phyloP scores from a whole-genome alignment of 2,888 invertebrate genomes.

The Hypolimnas misippus region DNA sequence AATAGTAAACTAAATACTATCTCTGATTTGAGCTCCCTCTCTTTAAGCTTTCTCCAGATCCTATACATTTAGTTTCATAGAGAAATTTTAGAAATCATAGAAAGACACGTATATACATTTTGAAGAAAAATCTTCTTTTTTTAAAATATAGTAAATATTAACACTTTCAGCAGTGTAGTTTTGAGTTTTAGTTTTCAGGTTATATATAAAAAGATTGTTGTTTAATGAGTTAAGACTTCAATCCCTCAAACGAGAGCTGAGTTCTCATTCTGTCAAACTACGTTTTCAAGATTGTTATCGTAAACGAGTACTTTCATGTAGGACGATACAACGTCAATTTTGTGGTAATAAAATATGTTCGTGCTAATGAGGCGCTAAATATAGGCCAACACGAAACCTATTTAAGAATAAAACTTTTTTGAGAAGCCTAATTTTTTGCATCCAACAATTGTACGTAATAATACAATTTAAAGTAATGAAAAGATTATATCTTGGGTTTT shows the following conservation, averaged over 20 bases:
- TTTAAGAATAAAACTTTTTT: neutral
- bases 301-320: conserved; percentile 29
- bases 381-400: conserved; percentile 9
- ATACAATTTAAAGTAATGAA: too few relatives aligned
- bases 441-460: neutral
- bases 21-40: too few relatives aligned
- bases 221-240: conserved; percentile 3
- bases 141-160: too few relatives aligned
- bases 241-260: neutral
- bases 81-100: too few relatives aligned
- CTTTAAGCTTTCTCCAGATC: too few relatives aligned
- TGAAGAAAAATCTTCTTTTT: too few relatives aligned
- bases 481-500: too few relatives aligned
- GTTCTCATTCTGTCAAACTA: conserved; percentile 16
- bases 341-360: conserved; percentile 23
- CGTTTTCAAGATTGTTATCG: conserved; percentile 22
- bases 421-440: neutral
- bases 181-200: too few relatives aligned
- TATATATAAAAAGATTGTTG: neutral
- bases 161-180: too few relatives aligned
- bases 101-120: too few relatives aligned
- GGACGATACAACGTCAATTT: conserved; percentile 28
- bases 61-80: too few relatives aligned
- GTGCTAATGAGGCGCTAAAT: conserved; percentile 25
- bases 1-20: too few relatives aligned